Evolutionary conservation across 1,140 invertebrate genomes (phyloP).

Genomic region (Caenorhabditis tropicalis): DNA sequence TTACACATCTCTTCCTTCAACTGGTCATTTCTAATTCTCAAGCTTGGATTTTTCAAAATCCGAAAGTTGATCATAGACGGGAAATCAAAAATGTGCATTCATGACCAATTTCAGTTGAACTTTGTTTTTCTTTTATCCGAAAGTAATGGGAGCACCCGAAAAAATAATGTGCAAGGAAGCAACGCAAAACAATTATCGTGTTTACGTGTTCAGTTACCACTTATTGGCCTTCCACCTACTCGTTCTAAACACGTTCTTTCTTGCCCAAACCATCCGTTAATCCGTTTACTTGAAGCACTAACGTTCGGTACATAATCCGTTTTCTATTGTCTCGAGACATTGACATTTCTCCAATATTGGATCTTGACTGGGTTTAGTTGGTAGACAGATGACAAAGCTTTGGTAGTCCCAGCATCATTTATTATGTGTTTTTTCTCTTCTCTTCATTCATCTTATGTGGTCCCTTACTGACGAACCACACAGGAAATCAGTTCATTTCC

Average conservation of each 20-base stretch:
- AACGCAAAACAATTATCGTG: neutral
- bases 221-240: neutral
- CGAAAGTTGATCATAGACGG: neutral
- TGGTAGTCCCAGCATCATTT: neutral
- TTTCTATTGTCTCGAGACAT: neutral
- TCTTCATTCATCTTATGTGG: neutral
- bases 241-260: neutral
- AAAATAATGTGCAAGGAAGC: neutral
- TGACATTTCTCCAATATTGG: neutral
- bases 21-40: no score
- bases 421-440: neutral
- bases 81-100: neutral
- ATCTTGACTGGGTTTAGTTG: neutral
- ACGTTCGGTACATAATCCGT: neutral
- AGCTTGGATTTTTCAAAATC: neutral
- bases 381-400: neutral
- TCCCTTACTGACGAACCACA: neutral
- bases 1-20: no score
- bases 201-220: neutral
- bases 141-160: neutral
- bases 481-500: neutral
- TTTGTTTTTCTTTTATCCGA: neutral
- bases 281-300: neutral
- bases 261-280: neutral
- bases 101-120: neutral